These are phyloP conservation scores for Halcyon badia DNA, from an alignment of 2,797 vertebrate species.

Conservation along the genomic window DNA sequence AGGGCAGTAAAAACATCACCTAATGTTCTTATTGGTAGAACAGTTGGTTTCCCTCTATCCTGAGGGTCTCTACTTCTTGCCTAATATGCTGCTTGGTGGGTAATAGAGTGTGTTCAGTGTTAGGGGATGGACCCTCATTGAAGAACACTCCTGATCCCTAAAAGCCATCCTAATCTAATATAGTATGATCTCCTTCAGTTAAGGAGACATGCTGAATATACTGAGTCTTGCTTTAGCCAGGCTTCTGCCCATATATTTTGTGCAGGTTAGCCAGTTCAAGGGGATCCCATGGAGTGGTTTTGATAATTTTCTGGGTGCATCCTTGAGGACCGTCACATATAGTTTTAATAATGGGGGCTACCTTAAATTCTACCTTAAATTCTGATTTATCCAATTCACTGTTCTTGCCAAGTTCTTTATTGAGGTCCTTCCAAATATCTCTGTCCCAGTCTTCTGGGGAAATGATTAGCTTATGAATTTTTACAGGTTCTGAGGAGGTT, in stretches of 20 bases:
- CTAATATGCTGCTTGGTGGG: no score
- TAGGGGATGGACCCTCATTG: neutral
- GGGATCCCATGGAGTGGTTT: neutral
- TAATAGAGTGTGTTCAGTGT: neutral
- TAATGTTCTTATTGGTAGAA: neutral
- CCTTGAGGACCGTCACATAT: no score
- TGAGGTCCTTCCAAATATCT: neutral
- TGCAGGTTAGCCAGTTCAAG: neutral
- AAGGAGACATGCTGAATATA: neutral
- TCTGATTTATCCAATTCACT: neutral
- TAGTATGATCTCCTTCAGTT: neutral
- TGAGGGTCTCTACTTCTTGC: rapidly evolving
- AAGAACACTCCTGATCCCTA: neutral
- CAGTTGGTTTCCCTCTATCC: neutral
- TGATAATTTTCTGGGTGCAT: neutral
- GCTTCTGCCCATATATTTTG: neutral
- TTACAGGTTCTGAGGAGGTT: neutral
- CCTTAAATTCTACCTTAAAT: neutral
- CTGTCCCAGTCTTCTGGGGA: neutral
- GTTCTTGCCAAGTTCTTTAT: neutral
- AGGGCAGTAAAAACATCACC: neutral
- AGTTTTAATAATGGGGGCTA: neutral
- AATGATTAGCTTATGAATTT: neutral
- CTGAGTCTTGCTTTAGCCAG: neutral
- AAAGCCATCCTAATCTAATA: neutral